phyloP scores from a whole-genome alignment of 2,888 invertebrate genomes.

The Crossocerus cetratus region DNA sequence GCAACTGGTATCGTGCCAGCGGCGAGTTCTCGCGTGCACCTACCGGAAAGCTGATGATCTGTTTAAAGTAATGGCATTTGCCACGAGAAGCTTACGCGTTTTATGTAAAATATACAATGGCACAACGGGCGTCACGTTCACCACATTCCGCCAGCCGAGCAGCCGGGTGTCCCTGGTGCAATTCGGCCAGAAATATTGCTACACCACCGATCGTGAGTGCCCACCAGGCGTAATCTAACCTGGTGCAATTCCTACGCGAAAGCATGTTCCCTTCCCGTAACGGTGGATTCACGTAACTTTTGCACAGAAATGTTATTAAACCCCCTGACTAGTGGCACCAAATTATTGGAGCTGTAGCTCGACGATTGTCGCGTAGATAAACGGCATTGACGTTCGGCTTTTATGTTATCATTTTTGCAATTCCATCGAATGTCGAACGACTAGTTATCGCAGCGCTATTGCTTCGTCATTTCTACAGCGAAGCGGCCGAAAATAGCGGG shows the following conservation, averaged over 20 bases:
- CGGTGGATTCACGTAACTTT: no score
- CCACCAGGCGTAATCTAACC: conserved; percentile 57
- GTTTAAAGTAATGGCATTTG: conserved; percentile 67
- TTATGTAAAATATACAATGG: conserved; percentile 67
- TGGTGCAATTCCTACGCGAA: no score
- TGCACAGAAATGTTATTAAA: no score
- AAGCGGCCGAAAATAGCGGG: conserved; percentile 64
- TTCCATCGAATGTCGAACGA: no score
- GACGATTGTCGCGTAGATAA: no score
- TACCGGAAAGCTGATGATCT: conserved; percentile 48
- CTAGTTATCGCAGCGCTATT: no score
- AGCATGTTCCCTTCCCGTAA: no score
- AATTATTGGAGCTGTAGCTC: no score
- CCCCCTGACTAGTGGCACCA: no score
- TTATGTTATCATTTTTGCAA: no score
- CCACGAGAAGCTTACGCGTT: conserved; percentile 62
- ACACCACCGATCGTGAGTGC: conserved; percentile 62
- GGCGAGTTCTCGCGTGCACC: conserved; percentile 12
- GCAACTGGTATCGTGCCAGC: no score
- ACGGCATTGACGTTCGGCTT: no score
- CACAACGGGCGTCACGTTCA: conserved; percentile 52
- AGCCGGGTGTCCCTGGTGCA: conserved; percentile 53
- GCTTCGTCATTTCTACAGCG: conserved; percentile 7
- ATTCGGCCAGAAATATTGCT: conserved; percentile 57
- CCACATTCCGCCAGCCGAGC: conserved; percentile 55